Evolutionary conservation across 2,888 invertebrate species (phyloP).

Genomic region (Holacanthella duospinosa): DNA sequence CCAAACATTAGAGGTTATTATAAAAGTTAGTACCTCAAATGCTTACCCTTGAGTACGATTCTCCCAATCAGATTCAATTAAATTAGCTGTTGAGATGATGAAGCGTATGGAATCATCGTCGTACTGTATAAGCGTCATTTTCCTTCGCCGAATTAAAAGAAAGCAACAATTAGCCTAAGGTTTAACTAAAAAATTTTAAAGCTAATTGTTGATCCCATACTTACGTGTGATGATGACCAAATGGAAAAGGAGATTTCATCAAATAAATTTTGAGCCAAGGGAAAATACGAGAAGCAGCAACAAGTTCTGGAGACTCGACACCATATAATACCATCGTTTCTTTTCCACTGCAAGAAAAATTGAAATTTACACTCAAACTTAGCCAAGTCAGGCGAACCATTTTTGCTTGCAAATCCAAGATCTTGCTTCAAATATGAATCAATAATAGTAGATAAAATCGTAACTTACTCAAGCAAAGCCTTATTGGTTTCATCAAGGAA

Average conservation of each 20-base stretch:
- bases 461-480: slow-evolving; percentile 56
- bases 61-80: slow-evolving; percentile 85
- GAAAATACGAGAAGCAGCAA: slow-evolving; percentile 45
- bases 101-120: slow-evolving; percentile 69
- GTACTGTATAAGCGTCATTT: slow-evolving; percentile 78
- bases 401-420: slow-evolving; percentile 12
- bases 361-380: slow-evolving; percentile 10
- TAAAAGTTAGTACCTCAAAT: neutral
- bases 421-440: too few species aligned
- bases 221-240: slow-evolving; percentile 79
- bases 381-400: slow-evolving; percentile 13
- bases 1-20: neutral
- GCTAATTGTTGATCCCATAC: slow-evolving; percentile 40
- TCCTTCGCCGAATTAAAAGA: slow-evolving; percentile 46
- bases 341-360: slow-evolving; percentile 47
- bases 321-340: slow-evolving; percentile 68
- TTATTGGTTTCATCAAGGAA: slow-evolving; percentile 71
- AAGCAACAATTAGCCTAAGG: neutral
- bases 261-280: slow-evolving; percentile 54
- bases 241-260: slow-evolving; percentile 64
- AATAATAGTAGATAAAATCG: too few species aligned
- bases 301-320: slow-evolving; percentile 55
- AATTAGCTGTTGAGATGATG: slow-evolving; percentile 82
- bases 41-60: slow-evolving; percentile 80
- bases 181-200: neutral